Conservation (phyloP, 2,113 vertebrate species). For the Clarias gariepinus region DNA sequence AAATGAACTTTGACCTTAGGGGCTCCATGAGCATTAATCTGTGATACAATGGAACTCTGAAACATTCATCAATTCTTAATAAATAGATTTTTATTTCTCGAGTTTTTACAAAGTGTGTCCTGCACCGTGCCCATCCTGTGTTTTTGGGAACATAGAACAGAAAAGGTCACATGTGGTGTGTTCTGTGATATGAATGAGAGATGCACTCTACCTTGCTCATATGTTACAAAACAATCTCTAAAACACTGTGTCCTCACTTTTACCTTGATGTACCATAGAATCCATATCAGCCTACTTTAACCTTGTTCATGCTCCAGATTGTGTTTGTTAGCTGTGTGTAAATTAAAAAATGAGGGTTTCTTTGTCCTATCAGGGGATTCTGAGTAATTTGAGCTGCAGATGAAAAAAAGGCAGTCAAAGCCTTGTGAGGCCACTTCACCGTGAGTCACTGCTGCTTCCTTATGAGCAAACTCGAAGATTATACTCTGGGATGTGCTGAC, state of each 20-base stretch:
- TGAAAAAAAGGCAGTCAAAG: slow-evolving; percentile 15
- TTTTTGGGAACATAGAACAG: too few relatives aligned
- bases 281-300: neutral
- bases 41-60: slow-evolving; percentile 1
- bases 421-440: slow-evolving; percentile 17
- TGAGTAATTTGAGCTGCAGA: slow-evolving; percentile 27
- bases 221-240: neutral
- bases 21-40: slow-evolving; percentile 15
- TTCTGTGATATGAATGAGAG: neutral
- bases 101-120: neutral
- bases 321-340: neutral
- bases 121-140: too few relatives aligned
- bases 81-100: neutral
- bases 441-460: neutral
- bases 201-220: neutral
- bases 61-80: slow-evolving; percentile 18
- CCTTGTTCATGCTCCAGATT: slow-evolving; percentile 7
- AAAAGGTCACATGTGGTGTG: too few relatives aligned
- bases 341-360: slow-evolving; percentile 21
- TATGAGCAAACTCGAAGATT: slow-evolving; percentile 7
- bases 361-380: slow-evolving; percentile 17
- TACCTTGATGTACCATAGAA: too few relatives aligned
- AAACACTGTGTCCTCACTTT: too few relatives aligned
- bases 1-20: slow-evolving; percentile 6
- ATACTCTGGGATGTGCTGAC: neutral